phyloP scores from a whole-genome alignment of 2,113 vertebrate genomes.

The Microcebus tavaratra region DNA sequence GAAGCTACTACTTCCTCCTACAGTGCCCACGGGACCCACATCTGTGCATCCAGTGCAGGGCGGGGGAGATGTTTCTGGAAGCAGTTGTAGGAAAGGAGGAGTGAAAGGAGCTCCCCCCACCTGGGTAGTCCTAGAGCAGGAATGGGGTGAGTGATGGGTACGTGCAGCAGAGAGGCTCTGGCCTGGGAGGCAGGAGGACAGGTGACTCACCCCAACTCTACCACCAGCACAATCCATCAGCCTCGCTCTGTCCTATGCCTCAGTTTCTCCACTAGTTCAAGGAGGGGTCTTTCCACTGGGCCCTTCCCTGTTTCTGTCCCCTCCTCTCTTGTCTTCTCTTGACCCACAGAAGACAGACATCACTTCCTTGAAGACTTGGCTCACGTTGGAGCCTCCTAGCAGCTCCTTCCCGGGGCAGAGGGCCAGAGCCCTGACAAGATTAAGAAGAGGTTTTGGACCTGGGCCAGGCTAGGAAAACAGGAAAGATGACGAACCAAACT shows the following conservation, averaged over 20 bases:
- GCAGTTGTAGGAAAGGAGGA: not conserved
- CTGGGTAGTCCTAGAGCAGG: not conserved
- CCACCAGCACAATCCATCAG: not conserved
- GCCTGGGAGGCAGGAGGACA: not conserved
- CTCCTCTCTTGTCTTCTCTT: slow-evolving; percentile 41
- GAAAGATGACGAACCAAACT: slow-evolving; percentile 69
- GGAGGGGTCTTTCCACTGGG: not conserved
- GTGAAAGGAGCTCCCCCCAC: not conserved
- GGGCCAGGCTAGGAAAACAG: slow-evolving; percentile 74
- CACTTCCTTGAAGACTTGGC: slow-evolving; percentile 77
- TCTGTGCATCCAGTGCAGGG: not conserved
- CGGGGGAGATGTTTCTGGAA: not conserved
- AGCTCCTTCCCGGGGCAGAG: slow-evolving; percentile 62
- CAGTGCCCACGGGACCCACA: not conserved
- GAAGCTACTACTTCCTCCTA: not conserved
- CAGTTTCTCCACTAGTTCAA: not conserved
- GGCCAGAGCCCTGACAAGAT: slow-evolving; percentile 76
- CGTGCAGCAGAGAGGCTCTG: too few species aligned
- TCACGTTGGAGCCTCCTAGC: slow-evolving; percentile 46
- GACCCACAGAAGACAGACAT: slow-evolving; percentile 65
- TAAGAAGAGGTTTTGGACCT: slow-evolving; percentile 68
- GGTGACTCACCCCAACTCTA: too few species aligned
- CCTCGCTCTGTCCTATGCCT: not conserved
- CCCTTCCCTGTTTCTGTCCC: not conserved
- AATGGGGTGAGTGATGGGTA: not conserved